Evolutionary conservation across 2,888 invertebrate species (phyloP), one percentile per base, ranked within the genome.

Genomic region (Ichneumoninae sp.): DNA sequence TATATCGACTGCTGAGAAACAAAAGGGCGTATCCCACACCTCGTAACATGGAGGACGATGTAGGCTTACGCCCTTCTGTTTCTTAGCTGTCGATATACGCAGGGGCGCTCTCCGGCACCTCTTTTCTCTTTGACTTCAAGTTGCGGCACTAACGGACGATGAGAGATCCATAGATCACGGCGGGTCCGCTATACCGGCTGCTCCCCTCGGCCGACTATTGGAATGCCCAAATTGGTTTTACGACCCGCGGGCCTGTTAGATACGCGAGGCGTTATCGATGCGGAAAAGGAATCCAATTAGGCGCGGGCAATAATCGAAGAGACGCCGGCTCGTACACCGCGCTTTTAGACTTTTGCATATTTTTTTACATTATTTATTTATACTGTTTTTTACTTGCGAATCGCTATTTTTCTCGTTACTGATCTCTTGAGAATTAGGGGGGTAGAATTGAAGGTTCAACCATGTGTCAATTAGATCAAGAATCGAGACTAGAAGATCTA

Each of bases 221-320:
- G 90, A 91, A 91, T 90, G 89, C 88, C 90, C 89, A 91, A 91
- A 91, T 90, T 90, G 90, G 90, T 90, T 91, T 91, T 90, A 90
- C 89, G 88, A 89, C 87, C 89, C 87, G 87, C 88, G 85, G 88
- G 85, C 79, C 79, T 87, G 87, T 88, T 87, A 86, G 85, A 86
- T 87, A 89, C 89, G 87, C 71, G 85, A 79, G 75, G 19, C 87
- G 88, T 89, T 89, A 91, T 92, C 90, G 88, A 90, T 87, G 87
- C 84, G 83, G 89, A 88, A 89, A 89, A 90, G 89, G 92, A 92
- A 92, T 92, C 92, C 92, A 93, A 93, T 93, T 93, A 93, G 91
- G 89, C 82, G 63, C 88, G 90, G 90, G 89, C 91, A 91, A 92
- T 92, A 91, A 92, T 91, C 91, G 92, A 91, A 91, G 82, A 52